Evolutionary conservation across 2,113 vertebrate genomes (phyloP).

Genomic region (Seriola dumerili): DNA sequence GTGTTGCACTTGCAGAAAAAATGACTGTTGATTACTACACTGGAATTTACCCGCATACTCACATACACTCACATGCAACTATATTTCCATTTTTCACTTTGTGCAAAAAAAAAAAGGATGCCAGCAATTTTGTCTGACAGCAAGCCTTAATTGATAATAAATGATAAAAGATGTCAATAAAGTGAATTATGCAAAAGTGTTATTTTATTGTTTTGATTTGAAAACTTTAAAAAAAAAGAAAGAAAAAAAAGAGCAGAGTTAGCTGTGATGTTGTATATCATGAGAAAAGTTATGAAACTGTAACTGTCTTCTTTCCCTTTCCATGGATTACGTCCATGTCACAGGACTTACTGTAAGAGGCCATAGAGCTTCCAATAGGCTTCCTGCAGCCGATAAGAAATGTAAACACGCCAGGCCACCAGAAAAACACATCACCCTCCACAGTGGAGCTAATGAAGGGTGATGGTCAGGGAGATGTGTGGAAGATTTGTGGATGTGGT

Average conservation of each 20-base stretch:
- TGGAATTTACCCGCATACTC: background rate
- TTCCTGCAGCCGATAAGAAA: constrained; percentile 86
- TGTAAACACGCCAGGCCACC: constrained; percentile 71
- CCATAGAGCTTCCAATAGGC: constrained; percentile 82
- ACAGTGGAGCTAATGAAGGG: constrained; percentile 31
- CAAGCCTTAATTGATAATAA: background rate
- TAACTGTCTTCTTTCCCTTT: constrained; percentile 1
- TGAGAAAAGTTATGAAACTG: background rate
- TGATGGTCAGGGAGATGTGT: background rate
- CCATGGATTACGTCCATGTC: constrained; percentile 79
- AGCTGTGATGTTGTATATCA: too few species aligned
- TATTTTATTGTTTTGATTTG: background rate
- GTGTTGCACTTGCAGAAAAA: background rate
- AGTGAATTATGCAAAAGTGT: background rate
- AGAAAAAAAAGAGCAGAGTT: too few species aligned
- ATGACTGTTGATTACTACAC: background rate
- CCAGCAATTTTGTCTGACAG: background rate
- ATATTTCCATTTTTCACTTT: background rate
- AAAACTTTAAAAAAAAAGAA: too few species aligned
- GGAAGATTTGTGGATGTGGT: background rate
- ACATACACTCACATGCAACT: background rate
- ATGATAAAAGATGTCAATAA: background rate
- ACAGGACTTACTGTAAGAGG: constrained; percentile 71
- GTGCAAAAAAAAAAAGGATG: background rate
- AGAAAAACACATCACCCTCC: constrained; percentile 62